phyloP scores from a whole-genome alignment of 2,888 invertebrate species.

The Euzetes globulus region DNA sequence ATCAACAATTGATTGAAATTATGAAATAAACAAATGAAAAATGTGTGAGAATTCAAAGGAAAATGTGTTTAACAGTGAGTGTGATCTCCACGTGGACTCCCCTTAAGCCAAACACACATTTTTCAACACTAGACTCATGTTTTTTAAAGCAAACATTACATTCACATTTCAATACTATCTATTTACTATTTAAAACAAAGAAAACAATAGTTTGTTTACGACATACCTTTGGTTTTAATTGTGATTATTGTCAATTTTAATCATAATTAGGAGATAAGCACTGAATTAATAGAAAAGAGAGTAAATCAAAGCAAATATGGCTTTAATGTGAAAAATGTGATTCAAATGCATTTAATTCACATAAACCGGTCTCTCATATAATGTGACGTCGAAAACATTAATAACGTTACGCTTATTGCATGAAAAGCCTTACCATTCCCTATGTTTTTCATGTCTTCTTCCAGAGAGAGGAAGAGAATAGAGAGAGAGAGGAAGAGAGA shows the following conservation, averaged over 20 bases:
- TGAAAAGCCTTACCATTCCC: too few species aligned
- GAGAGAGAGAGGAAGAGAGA: too few species aligned
- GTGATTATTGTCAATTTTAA: not conserved
- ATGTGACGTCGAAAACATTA: not conserved
- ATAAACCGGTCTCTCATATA: not conserved
- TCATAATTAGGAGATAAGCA: not conserved
- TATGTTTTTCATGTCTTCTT: too few species aligned
- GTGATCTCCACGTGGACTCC: conserved; percentile 10
- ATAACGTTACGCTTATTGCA: not conserved
- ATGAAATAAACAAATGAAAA: too few species aligned
- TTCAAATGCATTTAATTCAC: conserved; percentile 4
- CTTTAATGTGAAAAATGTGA: not conserved
- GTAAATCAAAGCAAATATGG: not conserved
- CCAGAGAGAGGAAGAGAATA: too few species aligned
- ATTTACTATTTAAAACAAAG: not conserved
- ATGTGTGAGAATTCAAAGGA: too few species aligned
- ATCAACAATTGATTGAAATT: too few species aligned
- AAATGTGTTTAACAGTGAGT: not conserved
- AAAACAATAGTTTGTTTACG: not conserved
- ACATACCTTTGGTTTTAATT: not conserved
- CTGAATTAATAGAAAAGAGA: not conserved
- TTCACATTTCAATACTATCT: not conserved
- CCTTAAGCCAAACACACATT: conserved; percentile 4
- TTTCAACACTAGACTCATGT: not conserved
- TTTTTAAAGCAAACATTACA: not conserved